Evolutionary conservation across 2,113 vertebrate genomes (phyloP).

Genomic region (Pleuronectes platessa): DNA sequence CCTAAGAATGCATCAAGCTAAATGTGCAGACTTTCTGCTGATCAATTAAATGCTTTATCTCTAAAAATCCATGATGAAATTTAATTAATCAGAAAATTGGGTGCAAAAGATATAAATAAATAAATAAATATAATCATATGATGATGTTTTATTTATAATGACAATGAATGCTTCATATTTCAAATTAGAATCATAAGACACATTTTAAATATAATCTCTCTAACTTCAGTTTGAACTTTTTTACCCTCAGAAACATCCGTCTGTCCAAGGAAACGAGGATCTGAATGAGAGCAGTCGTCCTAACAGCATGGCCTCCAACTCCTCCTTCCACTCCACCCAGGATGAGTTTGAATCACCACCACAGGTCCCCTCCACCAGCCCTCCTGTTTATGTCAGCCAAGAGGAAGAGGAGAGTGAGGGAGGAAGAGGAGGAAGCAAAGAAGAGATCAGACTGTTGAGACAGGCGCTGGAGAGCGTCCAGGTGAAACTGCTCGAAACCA

Average conservation of each 20-base stretch:
- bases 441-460: slow-evolving; percentile 82
- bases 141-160: no score
- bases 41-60: no score
- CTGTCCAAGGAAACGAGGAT: slow-evolving; percentile 70
- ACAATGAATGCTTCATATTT: no score
- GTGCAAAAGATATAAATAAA: no score
- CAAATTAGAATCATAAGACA: no score
- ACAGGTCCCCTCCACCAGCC: neutral
- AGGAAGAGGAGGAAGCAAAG: slow-evolving; percentile 57
- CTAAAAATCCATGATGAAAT: no score
- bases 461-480: slow-evolving; percentile 85
- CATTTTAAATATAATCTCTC: no score
- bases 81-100: no score
- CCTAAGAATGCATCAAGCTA: no score
- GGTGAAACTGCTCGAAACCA: slow-evolving; percentile 83
- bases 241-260: slow-evolving; percentile 71
- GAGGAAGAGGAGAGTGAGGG: slow-evolving; percentile 49
- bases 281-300: slow-evolving; percentile 75
- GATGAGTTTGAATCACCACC: slow-evolving; percentile 80
- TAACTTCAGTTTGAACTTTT: neutral
- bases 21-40: no score
- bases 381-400: slow-evolving; percentile 9
- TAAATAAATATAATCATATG: no score
- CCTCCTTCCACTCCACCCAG: slow-evolving; percentile 85
- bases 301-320: slow-evolving; percentile 82